phyloP scores from a whole-genome alignment of 2,797 vertebrate genomes.

The Hyperoplus lanceolatus region DNA sequence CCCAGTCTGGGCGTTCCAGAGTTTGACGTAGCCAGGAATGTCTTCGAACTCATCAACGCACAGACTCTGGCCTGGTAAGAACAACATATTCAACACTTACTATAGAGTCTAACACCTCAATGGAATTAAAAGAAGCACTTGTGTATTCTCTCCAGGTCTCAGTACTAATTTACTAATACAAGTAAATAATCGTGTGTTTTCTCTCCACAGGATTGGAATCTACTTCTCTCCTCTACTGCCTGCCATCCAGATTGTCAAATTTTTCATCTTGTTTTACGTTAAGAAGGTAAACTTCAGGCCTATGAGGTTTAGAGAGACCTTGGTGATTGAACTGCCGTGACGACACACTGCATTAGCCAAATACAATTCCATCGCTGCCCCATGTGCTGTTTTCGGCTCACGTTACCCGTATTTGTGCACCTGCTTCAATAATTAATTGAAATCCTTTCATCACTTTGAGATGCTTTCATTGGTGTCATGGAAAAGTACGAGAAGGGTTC shows the following conservation, averaged over 20 bases:
- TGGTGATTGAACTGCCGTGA: constrained; percentile 24
- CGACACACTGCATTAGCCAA: not conserved
- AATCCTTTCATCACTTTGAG: constrained; percentile 47
- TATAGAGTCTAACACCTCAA: not conserved
- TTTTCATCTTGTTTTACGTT: constrained; percentile 92
- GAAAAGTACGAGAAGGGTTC: constrained; percentile 35
- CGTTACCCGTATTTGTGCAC: constrained; percentile 62
- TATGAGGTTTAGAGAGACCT: not conserved
- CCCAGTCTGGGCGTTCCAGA: constrained; percentile 88
- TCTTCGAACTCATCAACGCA: constrained; percentile 94
- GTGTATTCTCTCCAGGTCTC: not conserved
- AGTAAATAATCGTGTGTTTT: constrained; percentile 1
- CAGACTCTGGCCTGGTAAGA: constrained; percentile 95
- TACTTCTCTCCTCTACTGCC: constrained; percentile 96
- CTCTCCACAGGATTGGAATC: constrained; percentile 90
- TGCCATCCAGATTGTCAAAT: constrained; percentile 91
- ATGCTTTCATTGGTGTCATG: constrained; percentile 32
- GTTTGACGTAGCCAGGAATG: constrained; percentile 95
- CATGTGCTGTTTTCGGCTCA: constrained; percentile 34
- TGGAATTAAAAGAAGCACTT: not conserved
- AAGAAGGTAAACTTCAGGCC: constrained; percentile 89
- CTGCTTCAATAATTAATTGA: constrained; percentile 70
- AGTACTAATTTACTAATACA: not conserved
- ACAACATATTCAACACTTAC: not conserved
- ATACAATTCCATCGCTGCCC: constrained; percentile 26